Percentiles rank a stretch among this genome's conserved stretches.
Conservation (phyloP, 2,113 vertebrate species). For the Mohoua ochrocephala region DNA sequence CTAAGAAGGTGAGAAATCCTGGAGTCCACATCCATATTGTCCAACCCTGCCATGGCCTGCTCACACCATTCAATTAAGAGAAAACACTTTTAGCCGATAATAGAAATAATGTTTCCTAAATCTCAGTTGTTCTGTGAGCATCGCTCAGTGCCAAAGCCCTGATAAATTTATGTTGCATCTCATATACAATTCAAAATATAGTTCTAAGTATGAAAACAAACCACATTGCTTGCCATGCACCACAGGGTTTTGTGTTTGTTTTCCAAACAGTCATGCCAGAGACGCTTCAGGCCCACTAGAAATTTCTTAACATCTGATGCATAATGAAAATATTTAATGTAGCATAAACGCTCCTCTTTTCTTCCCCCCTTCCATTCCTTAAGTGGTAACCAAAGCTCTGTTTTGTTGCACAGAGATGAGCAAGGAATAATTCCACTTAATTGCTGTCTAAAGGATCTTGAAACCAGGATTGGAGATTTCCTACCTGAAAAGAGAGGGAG, state of each 20-base stretch:
- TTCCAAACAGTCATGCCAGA: neutral
- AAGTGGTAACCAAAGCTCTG: neutral
- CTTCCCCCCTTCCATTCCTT: neutral
- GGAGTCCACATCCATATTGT: neutral
- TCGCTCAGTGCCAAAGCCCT: neutral
- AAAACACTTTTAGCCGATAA: neutral
- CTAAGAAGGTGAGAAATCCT: neutral
- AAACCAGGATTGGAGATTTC: neutral
- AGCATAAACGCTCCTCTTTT: neutral
- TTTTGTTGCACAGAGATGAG: neutral
- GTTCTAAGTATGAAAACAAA: neutral
- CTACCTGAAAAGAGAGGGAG: neutral
- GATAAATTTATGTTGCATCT: neutral
- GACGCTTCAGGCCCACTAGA: neutral
- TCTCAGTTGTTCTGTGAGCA: neutral
- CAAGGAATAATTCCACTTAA: neutral
- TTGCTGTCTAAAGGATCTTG: neutral
- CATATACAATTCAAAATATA: neutral
- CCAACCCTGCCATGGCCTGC: neutral
- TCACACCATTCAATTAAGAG: neutral
- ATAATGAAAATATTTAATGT: neutral
- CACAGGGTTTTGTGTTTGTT: neutral
- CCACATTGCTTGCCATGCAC: neutral
- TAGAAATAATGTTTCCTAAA: neutral
- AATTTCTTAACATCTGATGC: neutral